Conservation (phyloP, 2,797 vertebrate genomes). For the Agapornis canus region DNA sequence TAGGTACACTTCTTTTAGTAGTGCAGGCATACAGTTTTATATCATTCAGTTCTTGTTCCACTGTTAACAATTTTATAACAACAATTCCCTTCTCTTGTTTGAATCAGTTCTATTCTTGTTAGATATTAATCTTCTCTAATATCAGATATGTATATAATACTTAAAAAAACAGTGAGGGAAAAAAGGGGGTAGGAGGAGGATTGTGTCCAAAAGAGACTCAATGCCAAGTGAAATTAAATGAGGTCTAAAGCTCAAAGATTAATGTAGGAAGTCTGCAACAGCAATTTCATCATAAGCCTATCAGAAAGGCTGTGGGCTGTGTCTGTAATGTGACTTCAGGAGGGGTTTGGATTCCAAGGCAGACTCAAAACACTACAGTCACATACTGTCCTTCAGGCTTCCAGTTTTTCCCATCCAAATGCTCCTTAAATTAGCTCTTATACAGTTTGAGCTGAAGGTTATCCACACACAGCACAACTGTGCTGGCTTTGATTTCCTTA, state of each 20-base stretch:
- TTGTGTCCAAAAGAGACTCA: neutral
- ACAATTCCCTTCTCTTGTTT: neutral
- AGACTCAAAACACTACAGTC: neutral
- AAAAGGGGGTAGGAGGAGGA: fast-evolving
- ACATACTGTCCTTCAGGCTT: neutral
- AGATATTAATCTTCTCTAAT: neutral
- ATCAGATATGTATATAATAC: neutral
- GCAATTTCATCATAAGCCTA: neutral
- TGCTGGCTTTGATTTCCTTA: neutral
- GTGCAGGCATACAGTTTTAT: neutral
- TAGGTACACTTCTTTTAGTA: neutral
- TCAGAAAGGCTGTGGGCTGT: neutral
- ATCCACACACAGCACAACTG: neutral
- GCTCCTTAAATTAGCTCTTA: neutral
- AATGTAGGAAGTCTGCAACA: neutral
- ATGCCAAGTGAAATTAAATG: neutral
- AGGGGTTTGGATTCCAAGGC: neutral
- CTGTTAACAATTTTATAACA: neutral
- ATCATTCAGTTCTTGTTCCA: neutral
- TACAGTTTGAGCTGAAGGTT: neutral
- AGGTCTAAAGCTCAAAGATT: neutral
- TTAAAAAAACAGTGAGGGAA: neutral
- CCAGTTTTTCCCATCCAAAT: neutral
- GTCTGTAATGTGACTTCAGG: neutral
- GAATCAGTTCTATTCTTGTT: neutral